Base-by-base conservation (phyloP, 1,140 invertebrate genomes). In the Rhyacophila brunnea region DNA sequence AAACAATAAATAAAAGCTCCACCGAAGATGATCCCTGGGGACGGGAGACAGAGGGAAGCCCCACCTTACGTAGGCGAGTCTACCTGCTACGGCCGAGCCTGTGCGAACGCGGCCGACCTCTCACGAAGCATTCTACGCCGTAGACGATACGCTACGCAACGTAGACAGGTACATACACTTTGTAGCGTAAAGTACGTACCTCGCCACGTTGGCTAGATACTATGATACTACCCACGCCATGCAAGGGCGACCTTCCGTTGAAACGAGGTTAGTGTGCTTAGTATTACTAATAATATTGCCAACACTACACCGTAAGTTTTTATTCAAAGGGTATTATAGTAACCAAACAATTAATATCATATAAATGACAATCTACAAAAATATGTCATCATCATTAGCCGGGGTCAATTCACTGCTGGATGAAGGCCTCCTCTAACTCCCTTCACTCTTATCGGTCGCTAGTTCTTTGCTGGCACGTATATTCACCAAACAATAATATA, bases 1-100 rank as follows among this genome's bases (percentile, higher is more conserved):
- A 52, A 58, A 58, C 47, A 51, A 58, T 58, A 58, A 58, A 58
- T 58, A 58, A 50, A 38, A 5, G 23, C 4, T 58, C 46, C 5
- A 45, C 46, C 20, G 32, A 11, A 23, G 47, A 58, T 47, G 23
- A 14, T 50, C 46, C 56, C 38, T 7, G 4, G 54, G 18, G 47
- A 20, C 14, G 32, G 19, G 19, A n/a, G 4, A 34, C 14, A 35
- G 34, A 44, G 13, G 45, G 48, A 28, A 50, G 42, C 20, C 45
- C 47, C 35, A 28, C 23, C 23, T 28, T 28, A 28, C 23, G 23
- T 28, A 28, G 23, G 23, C 23, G 23, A 28, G 23, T 28, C 23
- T 28, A 28, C 43, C 23, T 20, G 47, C 46, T 14, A 11, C 13
- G 43, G 43, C 14, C 43, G 43, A 45, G 18, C 6, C 2, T 2